Evolutionary conservation across 2,888 invertebrate genomes (phyloP).

Genomic region (Torymus aiolomorphi): DNA sequence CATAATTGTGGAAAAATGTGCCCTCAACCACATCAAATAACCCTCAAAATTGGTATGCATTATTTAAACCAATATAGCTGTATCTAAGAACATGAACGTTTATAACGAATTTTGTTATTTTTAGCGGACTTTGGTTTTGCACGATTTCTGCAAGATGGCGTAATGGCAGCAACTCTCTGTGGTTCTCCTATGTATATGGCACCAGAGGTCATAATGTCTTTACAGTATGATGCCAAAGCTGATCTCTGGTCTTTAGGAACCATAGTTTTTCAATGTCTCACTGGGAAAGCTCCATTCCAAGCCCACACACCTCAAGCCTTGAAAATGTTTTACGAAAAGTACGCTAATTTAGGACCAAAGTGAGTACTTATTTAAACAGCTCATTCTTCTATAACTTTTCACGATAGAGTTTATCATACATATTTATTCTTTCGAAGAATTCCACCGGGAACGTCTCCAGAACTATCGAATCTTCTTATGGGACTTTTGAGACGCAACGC

Average conservation of each 20-base stretch:
- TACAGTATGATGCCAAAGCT: slow-evolving; percentile 99
- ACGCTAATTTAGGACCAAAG: slow-evolving; percentile 92
- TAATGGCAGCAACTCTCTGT: slow-evolving; percentile 99
- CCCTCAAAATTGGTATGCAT: slow-evolving; percentile 91
- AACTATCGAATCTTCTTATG: slow-evolving; percentile 90
- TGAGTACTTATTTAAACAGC: slow-evolving; percentile 75
- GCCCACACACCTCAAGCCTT: slow-evolving; percentile 98
- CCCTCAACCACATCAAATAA: slow-evolving; percentile 89
- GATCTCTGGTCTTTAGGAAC: slow-evolving; percentile 99
- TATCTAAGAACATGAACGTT: neutral
- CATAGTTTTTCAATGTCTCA: slow-evolving; percentile 98
- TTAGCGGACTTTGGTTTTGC: slow-evolving; percentile 99
- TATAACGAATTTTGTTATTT: slow-evolving; percentile 17
- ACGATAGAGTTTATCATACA: too few species aligned
- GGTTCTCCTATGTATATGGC: slow-evolving; percentile 99
- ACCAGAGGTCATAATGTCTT: slow-evolving; percentile 99
- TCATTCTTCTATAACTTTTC: too few species aligned
- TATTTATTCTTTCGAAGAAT: slow-evolving; percentile 81
- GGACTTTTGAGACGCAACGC: slow-evolving; percentile 94
- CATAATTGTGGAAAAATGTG: slow-evolving; percentile 83
- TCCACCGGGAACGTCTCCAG: slow-evolving; percentile 93
- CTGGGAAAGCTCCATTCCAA: slow-evolving; percentile 98
- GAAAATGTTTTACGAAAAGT: slow-evolving; percentile 97
- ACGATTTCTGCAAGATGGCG: slow-evolving; percentile 97
- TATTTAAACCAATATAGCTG: too few species aligned